phyloP scores from a whole-genome alignment of 2,113 vertebrate species.

The Psittacus erithacus region DNA sequence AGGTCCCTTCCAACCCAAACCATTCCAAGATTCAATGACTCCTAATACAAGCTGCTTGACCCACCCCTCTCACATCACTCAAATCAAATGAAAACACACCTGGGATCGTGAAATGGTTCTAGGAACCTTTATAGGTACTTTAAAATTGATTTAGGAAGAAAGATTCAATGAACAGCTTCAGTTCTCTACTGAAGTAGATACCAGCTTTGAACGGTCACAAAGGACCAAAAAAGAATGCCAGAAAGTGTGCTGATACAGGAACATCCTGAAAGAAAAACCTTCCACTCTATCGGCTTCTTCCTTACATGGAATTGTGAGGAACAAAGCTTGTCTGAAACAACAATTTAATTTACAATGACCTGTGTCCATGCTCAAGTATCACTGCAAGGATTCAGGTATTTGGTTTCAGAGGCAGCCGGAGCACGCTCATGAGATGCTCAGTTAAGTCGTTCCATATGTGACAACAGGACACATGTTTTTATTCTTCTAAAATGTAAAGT shows the following conservation, averaged over 20 bases:
- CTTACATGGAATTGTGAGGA: background rate
- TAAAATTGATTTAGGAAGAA: background rate
- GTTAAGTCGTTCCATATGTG: background rate
- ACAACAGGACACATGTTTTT: background rate
- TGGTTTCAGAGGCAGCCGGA: background rate
- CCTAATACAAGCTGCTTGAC: background rate
- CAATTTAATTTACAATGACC: background rate
- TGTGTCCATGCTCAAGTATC: background rate
- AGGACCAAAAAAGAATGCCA: background rate
- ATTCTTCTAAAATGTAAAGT: background rate
- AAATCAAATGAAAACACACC: background rate
- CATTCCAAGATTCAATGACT: background rate
- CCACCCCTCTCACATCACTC: background rate
- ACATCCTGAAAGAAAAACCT: background rate
- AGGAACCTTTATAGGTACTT: background rate
- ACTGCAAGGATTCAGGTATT: background rate
- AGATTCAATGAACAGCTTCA: background rate
- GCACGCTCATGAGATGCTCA: background rate
- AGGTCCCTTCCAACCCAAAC: background rate
- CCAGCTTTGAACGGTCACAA: background rate
- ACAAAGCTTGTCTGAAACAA: background rate
- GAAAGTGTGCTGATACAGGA: background rate
- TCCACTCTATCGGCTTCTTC: background rate
- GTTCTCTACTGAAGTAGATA: background rate
- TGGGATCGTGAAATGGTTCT: background rate